Percentiles rank a stretch among this genome's conserved stretches.
These are phyloP conservation scores for Arothron firmamentum DNA, from an alignment of 2,113 vertebrate species.

Conservation along the genomic window DNA sequence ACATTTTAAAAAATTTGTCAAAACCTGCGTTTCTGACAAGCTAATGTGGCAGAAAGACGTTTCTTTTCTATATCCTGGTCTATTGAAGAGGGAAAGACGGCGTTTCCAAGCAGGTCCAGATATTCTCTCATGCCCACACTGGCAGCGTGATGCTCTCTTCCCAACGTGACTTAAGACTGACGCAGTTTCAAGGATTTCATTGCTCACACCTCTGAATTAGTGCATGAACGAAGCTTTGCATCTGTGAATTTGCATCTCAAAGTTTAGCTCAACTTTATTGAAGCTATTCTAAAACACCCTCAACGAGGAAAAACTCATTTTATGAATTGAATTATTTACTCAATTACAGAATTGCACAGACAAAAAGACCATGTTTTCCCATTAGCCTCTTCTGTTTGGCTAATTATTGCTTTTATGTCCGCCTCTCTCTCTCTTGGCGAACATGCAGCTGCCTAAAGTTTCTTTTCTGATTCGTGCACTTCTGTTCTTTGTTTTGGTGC, in stretches of 20 bases:
- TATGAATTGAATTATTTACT: neutral
- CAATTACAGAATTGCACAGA: neutral
- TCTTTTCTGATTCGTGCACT: neutral
- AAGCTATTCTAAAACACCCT: neutral
- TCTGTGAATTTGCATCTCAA: neutral
- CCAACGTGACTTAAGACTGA: too few relatives aligned
- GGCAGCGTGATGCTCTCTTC: too few relatives aligned
- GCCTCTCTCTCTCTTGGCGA: constrained; percentile 1
- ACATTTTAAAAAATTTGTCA: too few relatives aligned
- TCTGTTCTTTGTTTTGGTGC: too few relatives aligned
- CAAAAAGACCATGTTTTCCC: neutral
- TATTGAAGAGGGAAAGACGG: neutral
- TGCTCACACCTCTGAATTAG: too few relatives aligned
- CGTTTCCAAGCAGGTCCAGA: constrained; percentile 1
- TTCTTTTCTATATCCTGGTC: neutral
- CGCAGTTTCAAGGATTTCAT: too few relatives aligned
- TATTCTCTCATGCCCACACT: neutral
- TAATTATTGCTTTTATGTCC: neutral
- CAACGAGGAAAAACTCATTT: neutral
- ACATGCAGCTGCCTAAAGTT: constrained; percentile 8
- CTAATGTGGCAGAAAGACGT: too few relatives aligned
- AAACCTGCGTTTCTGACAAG: too few relatives aligned
- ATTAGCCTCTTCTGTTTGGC: constrained; percentile 1
- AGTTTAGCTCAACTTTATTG: neutral
- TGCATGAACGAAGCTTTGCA: neutral